Evolutionary conservation across 2,113 vertebrate species (phyloP).

Genomic region (Accipiter cooperii): DNA sequence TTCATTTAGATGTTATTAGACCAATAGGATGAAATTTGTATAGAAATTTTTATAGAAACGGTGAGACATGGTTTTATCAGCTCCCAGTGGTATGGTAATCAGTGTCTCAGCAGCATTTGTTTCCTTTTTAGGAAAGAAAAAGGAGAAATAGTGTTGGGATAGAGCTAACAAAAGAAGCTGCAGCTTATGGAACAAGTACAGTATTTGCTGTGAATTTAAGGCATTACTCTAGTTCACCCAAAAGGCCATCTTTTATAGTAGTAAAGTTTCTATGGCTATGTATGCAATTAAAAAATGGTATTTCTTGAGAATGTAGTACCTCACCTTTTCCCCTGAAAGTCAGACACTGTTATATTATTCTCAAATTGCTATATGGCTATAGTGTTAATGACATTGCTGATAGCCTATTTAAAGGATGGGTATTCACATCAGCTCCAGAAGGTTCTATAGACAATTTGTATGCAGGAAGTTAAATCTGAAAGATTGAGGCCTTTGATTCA

Average conservation of each 20-base stretch:
- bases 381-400: neutral
- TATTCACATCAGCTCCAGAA: neutral
- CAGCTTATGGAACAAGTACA: neutral
- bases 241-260: neutral
- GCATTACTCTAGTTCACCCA: neutral
- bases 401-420: neutral
- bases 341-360: neutral
- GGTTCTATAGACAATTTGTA: neutral
- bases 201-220: neutral
- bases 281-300: neutral
- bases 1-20: neutral
- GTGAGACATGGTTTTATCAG: neutral
- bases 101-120: neutral
- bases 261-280: neutral
- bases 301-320: neutral
- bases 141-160: neutral
- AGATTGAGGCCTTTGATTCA: neutral
- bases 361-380: neutral
- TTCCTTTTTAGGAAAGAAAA: slow-evolving; percentile 30
- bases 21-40: neutral
- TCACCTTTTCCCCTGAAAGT: neutral
- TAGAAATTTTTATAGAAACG: neutral
- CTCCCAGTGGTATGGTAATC: neutral
- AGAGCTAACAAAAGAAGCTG: neutral
- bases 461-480: neutral